Evolutionary conservation across 2,888 invertebrate species (phyloP), one percentile per base, ranked within the genome.

Genomic region (Netelia melanura): DNA sequence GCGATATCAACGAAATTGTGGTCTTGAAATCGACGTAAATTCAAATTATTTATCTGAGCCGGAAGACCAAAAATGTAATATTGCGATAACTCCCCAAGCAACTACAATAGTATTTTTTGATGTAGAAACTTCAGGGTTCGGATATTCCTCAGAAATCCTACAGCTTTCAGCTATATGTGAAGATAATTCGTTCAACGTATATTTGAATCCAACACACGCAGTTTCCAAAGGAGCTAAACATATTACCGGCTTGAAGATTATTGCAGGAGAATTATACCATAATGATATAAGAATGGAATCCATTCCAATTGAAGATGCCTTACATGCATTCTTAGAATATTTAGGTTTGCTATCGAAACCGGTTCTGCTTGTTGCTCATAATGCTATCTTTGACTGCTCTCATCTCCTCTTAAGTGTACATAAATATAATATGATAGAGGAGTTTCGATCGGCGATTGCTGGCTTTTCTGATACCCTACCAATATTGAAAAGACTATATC

Each of bases 161-260:
- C 52, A 11, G 52, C 52, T 52, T 11, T 56, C 67, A 67, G 77
- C 54, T 21, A n/a, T 25, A 38, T 58, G 65, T 48, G 67, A 56
- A 67, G 48, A 67, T 14, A 21, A 17, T 21, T 44, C 52, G 43
- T 77, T 77, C 48, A 17, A n/a, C n/a, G 76, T 77, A 2, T 52
- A 81, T 9, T 23, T 76, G 17, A 71, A 52, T 52, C 52, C 52
- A 14, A 52, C 52, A 52, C n/a, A 52, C 14, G n/a, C n/a, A n/a
- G 52, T 52, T 23, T 52, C 81, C 76, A 1, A 38, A 56, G 38
- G 11, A 61, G 76, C 76, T 68, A 14, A 30, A 54, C 10, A 21
- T 52, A 30, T 70, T 44, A 81, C 75, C 17, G 81, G 81, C 23
- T 30, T 81, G 11, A 52, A 81, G 48, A 61, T 62, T 10, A 44